phyloP scores from a whole-genome alignment of 2,888 invertebrate species.

The Aspidiotus destructor region DNA sequence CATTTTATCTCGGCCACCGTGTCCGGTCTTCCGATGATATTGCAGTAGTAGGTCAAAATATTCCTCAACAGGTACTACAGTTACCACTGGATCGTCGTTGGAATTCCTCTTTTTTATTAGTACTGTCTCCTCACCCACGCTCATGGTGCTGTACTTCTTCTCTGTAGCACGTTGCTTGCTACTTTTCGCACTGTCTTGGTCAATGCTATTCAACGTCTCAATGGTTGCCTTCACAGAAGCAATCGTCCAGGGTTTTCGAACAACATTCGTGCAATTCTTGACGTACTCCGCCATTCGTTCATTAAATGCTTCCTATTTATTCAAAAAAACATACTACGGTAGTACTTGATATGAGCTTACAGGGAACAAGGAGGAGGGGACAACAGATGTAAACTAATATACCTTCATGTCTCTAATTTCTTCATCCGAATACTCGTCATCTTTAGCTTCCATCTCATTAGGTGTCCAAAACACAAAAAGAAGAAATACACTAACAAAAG shows the following conservation, averaged over 20 bases:
- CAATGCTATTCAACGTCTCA: not conserved
- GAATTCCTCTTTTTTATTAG: constrained; percentile 9
- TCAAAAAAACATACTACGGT: not conserved
- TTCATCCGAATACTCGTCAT: not conserved
- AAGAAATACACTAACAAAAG: too few relatives aligned
- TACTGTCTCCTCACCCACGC: not conserved
- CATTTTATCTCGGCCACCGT: constrained; percentile 24
- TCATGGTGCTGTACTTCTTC: not conserved
- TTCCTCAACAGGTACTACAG: constrained; percentile 8
- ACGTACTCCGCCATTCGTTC: not conserved
- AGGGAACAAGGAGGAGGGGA: not conserved
- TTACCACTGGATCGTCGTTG: constrained; percentile 10
- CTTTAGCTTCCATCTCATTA: too few relatives aligned
- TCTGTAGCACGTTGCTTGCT: not conserved
- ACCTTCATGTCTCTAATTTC: not conserved
- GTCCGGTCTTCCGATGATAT: constrained; percentile 9
- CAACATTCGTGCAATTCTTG: not conserved
- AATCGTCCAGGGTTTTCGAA: constrained; percentile 2
- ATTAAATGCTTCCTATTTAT: not conserved
- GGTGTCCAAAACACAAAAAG: too few relatives aligned
- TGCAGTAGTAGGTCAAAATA: constrained; percentile 17
- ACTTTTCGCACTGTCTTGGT: not conserved
- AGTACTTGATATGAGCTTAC: not conserved
- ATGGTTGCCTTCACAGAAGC: not conserved
- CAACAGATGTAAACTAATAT: not conserved